phyloP scores from a whole-genome alignment of 1,140 invertebrate species.

The Megathymus violae region DNA sequence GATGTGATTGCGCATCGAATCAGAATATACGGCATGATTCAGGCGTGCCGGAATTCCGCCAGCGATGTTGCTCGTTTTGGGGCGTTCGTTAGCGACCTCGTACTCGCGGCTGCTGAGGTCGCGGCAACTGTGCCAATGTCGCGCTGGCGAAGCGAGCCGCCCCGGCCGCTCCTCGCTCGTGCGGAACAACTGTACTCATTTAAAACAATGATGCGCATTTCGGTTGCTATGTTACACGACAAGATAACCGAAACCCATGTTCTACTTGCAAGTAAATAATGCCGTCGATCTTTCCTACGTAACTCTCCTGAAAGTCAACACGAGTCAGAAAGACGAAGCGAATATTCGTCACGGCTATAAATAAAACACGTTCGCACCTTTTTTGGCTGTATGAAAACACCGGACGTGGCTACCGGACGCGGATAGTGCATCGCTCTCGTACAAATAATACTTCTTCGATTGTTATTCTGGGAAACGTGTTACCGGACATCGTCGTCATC shows the following conservation, averaged over 20 bases:
- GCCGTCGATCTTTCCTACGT: conserved; percentile 56
- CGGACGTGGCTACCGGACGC: conserved; percentile 78
- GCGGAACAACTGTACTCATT: conserved; percentile 64
- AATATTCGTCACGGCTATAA: conserved; percentile 74
- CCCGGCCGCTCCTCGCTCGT: conserved; percentile 60
- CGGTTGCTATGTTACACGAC: conserved; percentile 33
- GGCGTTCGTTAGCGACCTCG: conserved; percentile 73
- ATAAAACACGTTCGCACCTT: conserved; percentile 78
- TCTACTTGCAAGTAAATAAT: conserved; percentile 37
- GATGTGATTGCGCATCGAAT: conserved; percentile 38
- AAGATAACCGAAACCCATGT: conserved; percentile 8
- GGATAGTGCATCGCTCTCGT: conserved; percentile 63
- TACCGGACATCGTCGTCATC: conserved; percentile 65
- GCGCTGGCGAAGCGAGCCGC: conserved; percentile 53
- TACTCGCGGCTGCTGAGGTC: conserved; percentile 66
- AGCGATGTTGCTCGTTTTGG: conserved; percentile 66
- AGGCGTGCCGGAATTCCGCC: conserved; percentile 71
- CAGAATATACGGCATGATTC: conserved; percentile 58
- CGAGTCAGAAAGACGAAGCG: conserved; percentile 52
- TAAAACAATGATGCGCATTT: conserved; percentile 46
- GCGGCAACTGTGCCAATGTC: conserved; percentile 81
- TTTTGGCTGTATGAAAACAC: conserved; percentile 79
- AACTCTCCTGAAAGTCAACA: conserved; percentile 60
- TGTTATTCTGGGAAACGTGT: conserved; percentile 60
- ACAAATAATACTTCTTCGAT: conserved; percentile 59